Evolutionary conservation across 92 coral and sea anemone genomes (phyloP), one percentile per base, ranked within the genome.

Genomic region (Palythoa grandiflora): DNA sequence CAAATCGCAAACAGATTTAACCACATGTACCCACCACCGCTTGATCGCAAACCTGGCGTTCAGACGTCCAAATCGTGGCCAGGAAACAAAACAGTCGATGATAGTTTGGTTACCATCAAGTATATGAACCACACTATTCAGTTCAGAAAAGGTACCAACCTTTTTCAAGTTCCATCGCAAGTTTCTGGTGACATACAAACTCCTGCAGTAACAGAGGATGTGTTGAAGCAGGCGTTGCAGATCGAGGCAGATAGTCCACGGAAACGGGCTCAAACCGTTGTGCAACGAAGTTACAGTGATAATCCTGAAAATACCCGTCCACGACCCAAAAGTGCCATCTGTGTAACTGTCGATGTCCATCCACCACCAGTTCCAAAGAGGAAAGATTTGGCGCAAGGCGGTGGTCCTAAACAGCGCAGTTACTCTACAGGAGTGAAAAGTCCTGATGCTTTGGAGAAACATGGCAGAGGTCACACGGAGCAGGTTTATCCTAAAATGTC

Each of bases 1-100:
- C 91, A 90, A 94, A 94, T 92, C 88, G 71, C 92, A 89, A 95
- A 95, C 98, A 95, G 98, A 95, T 95, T 95, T 93, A 95, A 95
- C 96, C 98, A 95, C 84, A 88, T 91, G 92, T 91, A 93, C 88
- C 98, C 98, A 75, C 98, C 94, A 38, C 83, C 87, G 68, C 19
- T 85, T 63, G 80, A 87, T 66, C 76, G 81, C 36, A 66, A 85
- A 84, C 72, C 92, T 84, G 92, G 92, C 74, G 65, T 91, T 89
- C 86, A 90, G 78, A 91, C 94, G 54, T 88, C 93, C 89, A 80
- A 91, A 80, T 86, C 98, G 68, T 89, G 90, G 81, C 90, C 96
- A 81, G 83, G 90, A 17, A 89, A 89, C 52, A 83, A 81, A 48
- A 66, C 86, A 21, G 86, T 81, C 13, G 86, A 81, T 40, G 86